Conservation (phyloP, 2,888 invertebrate species). For the Synanthedon vespiformis region DNA sequence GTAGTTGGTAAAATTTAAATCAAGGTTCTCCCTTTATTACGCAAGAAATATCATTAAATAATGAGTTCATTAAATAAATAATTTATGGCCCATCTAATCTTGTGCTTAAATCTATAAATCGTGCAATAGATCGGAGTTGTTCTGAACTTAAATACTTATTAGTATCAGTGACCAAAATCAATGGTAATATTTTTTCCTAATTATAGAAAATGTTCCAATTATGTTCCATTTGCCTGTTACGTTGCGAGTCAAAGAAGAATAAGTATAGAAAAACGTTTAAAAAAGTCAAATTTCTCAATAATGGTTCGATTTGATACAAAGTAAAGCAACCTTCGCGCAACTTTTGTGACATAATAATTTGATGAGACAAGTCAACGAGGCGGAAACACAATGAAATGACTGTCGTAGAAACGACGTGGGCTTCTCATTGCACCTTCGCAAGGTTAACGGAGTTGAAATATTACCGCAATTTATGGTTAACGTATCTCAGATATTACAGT, state of each 20-base stretch:
- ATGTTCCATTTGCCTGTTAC: background rate
- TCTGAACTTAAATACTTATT: no score
- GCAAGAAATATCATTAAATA: no score
- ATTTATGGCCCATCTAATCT: no score
- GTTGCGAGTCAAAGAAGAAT: background rate
- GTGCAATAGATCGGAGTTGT: no score
- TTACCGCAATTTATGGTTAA: background rate
- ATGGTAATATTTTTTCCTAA: no score
- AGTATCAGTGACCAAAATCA: no score
- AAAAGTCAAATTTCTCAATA: background rate
- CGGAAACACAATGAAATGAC: slow-evolving; percentile 51
- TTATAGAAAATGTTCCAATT: background rate
- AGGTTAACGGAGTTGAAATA: background rate
- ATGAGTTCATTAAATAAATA: no score
- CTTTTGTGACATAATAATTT: slow-evolving; percentile 41
- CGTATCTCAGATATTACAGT: no score
- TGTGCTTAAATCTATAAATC: no score
- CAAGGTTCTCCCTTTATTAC: no score
- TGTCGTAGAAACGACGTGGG: slow-evolving; percentile 3
- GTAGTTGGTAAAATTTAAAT: no score
- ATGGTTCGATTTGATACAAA: background rate
- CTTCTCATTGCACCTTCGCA: background rate
- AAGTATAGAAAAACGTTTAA: background rate
- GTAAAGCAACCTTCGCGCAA: slow-evolving; percentile 28
- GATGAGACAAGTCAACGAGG: slow-evolving; percentile 40